Base-by-base conservation (phyloP, 1,140 invertebrate species). In the Drosophila repleta region DNA sequence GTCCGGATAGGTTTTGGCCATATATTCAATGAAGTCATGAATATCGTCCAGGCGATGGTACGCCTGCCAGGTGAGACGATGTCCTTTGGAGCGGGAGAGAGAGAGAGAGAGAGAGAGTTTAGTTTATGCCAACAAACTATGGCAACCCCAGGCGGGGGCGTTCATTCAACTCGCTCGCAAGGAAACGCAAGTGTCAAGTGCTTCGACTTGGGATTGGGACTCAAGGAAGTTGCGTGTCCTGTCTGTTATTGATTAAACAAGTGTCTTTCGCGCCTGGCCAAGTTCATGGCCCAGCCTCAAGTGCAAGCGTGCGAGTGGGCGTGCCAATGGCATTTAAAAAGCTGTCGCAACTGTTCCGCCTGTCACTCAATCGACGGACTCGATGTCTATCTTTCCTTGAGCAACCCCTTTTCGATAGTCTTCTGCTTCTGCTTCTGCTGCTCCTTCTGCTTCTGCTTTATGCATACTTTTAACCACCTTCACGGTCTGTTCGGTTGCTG, bases 11-110 rank as follows among this genome's bases (percentile, higher is more conserved):
- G 94, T 95, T 70, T 93, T 92, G 1, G 94, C 94, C 70, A 97
- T 91, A 81, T 96, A 96, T 76, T 96, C 95, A 71, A 96, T 90
- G 87, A 95, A 97, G n/a, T 93, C 94, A 66, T 95, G 90, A 39
- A 96, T 96, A 79, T 96, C 96, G 87, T 91, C 92, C 4, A 96
- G 71, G 69, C 95, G 93, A 85, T 97, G 96, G 87, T 97, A 97
- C 43, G 95, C 93, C 82, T 95, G 94, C 95, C 96, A 97, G n/a
- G 95, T 96, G 93, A 97, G 94, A 8, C 94, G 94, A 77, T 97
- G 96, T 48, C 95, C 96, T 96, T 81, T 13, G 15, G 13, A 45
- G 24, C 29, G 2, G 29, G 10, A 18, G 5, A 29, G 20, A 11
- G 15, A 29, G 15, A 45, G 7, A 17, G 10, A 17, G 13, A 8